Conservation (phyloP, 2,113 vertebrate genomes). For the Astatotilapia flaviijosephi region DNA sequence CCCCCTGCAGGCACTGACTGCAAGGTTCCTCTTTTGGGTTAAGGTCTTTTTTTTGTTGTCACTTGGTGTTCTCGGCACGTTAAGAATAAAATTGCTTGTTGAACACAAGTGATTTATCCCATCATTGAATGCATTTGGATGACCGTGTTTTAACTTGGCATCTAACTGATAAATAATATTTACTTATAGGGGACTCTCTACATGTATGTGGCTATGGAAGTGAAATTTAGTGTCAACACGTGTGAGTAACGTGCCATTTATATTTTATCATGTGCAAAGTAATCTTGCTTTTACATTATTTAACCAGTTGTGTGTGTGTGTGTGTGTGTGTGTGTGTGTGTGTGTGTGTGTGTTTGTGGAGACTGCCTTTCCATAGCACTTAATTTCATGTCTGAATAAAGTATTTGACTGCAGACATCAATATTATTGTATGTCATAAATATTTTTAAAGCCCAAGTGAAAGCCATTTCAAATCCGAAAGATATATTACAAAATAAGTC, state of each 20-base stretch:
- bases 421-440: conserved; percentile 36
- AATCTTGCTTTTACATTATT: conserved; percentile 17
- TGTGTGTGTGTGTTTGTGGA: background rate
- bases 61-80: background rate
- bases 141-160: background rate
- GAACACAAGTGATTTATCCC: background rate
- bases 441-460: conserved; percentile 15
- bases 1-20: background rate
- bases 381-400: conserved; percentile 27
- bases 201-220: background rate
- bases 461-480: background rate
- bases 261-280: background rate
- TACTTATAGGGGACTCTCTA: background rate
- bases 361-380: conserved; percentile 4
- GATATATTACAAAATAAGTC: background rate
- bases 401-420: conserved; percentile 42
- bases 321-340: background rate
- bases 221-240: background rate
- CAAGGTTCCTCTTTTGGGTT: background rate
- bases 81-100: background rate
- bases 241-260: background rate
- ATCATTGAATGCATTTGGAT: background rate
- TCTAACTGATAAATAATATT: background rate
- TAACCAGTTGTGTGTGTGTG: background rate
- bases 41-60: background rate